Percentiles rank a stretch among this genome's conserved stretches.
These are phyloP conservation scores for Ameiurus melas DNA, from an alignment of 2,113 vertebrate genomes.

Conservation along the genomic window DNA sequence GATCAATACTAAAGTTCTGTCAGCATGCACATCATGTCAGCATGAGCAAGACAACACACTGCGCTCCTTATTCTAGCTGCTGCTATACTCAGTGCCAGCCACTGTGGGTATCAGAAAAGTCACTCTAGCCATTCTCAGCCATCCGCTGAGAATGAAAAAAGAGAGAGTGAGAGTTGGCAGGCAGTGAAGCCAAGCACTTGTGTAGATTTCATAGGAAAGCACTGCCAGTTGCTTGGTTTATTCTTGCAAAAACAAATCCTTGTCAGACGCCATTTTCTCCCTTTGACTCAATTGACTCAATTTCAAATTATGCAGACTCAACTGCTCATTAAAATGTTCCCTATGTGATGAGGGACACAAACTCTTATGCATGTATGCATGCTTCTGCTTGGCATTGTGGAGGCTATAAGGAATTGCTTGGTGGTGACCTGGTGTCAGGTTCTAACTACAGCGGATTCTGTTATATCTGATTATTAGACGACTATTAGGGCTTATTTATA, in stretches of 20 bases:
- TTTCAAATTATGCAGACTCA: conserved; percentile 33
- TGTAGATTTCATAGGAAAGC: conserved; percentile 49
- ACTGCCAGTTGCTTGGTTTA: conserved; percentile 40
- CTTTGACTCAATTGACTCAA: background rate
- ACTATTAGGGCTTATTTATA: background rate
- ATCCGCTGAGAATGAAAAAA: conserved; percentile 23
- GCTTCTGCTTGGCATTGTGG: conserved; percentile 24
- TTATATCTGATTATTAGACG: conserved; percentile 12
- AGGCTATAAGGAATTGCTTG: conserved; percentile 5
- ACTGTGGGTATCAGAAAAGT: conserved; percentile 37
- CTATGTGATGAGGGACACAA: conserved; percentile 14
- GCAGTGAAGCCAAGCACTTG: conserved; percentile 45
- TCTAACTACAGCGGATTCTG: conserved; percentile 5
- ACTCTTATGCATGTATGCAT: conserved; percentile 26
- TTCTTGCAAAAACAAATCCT: conserved; percentile 46
- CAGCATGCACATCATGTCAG: conserved; percentile 32
- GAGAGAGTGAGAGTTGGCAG: conserved; percentile 43
- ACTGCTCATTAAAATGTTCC: conserved; percentile 39
- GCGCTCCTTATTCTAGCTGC: conserved; percentile 31
- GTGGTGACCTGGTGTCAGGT: conserved; percentile 5
- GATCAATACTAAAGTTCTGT: conserved; percentile 21
- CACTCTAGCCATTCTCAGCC: conserved; percentile 41
- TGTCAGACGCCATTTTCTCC: conserved; percentile 27
- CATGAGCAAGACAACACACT: conserved; percentile 37
- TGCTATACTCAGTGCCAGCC: conserved; percentile 23